Evolutionary conservation across 2,113 vertebrate genomes (phyloP).

Genomic region (Bothrops jararaca): DNA sequence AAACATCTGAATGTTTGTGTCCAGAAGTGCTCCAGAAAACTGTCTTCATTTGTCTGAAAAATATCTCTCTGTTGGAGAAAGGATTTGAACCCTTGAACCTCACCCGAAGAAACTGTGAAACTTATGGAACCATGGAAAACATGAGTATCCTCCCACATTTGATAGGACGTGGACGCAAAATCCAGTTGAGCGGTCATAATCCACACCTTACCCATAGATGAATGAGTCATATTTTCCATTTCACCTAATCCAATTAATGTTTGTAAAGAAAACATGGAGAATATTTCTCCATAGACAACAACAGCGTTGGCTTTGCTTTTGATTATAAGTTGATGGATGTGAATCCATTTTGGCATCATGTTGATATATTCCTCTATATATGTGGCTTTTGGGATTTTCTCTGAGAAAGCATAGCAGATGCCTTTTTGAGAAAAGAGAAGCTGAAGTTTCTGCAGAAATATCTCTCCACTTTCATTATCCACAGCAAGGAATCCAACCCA

Average conservation of each 20-base stretch:
- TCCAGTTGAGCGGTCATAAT: slow-evolving; percentile 3
- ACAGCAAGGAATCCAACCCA: not conserved
- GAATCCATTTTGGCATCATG: not conserved
- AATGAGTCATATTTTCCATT: not conserved
- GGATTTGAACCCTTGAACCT: not conserved
- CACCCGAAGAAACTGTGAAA: not conserved
- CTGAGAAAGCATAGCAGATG: not conserved
- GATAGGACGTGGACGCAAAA: not conserved
- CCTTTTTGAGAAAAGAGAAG: not conserved
- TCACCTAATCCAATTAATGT: not conserved
- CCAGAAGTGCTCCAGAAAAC: not conserved
- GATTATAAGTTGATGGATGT: not conserved
- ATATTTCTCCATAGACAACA: not conserved
- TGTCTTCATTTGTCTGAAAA: not conserved
- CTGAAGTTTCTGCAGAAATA: not conserved
- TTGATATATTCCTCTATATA: not conserved
- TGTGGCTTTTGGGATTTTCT: not conserved
- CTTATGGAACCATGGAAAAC: not conserved
- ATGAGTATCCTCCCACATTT: not conserved
- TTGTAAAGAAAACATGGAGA: not conserved
- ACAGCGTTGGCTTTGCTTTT: not conserved
- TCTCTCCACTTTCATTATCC: not conserved
- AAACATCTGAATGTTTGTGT: not conserved
- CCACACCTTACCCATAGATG: not conserved
- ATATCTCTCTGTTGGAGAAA: not conserved